A percentile compares a stretch with the other conserved stretches of the same genome.
These are phyloP conservation scores for Stegostoma tigrinum DNA, from an alignment of 2,113 vertebrate species.

Conservation along the genomic window DNA sequence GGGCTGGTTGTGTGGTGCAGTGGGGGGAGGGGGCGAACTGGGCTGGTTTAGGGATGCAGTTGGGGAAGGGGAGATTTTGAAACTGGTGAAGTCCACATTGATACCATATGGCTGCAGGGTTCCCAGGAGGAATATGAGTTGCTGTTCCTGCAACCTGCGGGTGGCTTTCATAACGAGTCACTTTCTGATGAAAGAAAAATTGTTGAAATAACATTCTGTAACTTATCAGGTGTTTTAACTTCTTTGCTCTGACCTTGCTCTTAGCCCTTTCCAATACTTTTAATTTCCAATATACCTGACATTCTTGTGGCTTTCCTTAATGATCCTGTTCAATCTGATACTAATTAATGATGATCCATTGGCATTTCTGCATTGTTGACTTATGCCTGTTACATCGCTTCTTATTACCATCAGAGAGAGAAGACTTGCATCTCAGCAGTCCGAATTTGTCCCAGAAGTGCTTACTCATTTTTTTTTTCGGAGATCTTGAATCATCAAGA, in stretches of 20 bases:
- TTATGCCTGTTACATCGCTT: neutral
- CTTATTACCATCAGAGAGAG: neutral
- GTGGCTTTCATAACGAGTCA: neutral
- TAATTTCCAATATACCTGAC: neutral
- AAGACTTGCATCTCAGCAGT: neutral
- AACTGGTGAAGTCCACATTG: no score
- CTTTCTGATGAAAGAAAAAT: neutral
- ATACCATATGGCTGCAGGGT: no score
- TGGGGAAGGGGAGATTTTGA: no score
- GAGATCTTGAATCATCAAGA: neutral
- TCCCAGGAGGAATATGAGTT: no score
- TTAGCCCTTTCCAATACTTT: neutral
- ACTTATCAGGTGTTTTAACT: neutral
- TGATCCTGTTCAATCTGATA: neutral
- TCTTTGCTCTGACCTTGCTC: neutral
- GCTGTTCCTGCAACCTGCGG: no score
- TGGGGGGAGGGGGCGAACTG: no score
- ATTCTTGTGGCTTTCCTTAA: neutral
- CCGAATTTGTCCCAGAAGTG: neutral
- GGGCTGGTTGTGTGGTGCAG: no score
- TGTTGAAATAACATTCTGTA: neutral
- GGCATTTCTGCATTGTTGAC: neutral
- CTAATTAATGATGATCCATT: neutral
- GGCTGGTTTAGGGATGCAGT: no score
- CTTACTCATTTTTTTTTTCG: neutral